Percentiles rank a stretch among this genome's conserved stretches.
Conservation (phyloP, 2,797 vertebrate genomes). For the Hippopotamyrus pictus region DNA sequence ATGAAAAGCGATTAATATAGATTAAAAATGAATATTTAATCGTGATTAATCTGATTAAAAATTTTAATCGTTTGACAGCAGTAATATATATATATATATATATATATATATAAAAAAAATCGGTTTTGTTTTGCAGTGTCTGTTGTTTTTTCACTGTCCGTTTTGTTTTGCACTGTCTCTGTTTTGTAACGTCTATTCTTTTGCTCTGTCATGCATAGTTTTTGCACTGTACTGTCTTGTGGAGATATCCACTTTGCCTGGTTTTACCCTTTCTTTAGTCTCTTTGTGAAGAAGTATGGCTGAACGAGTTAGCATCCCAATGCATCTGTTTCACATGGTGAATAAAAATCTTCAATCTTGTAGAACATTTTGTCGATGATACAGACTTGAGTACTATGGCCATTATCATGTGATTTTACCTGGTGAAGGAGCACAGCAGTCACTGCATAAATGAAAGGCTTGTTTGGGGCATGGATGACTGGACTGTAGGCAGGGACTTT, state of each 20-base stretch:
- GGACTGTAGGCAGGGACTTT: not conserved
- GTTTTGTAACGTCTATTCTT: not conserved
- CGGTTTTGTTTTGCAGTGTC: not conserved
- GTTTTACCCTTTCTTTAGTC: not conserved
- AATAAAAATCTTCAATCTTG: not conserved
- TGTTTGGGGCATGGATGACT: not conserved
- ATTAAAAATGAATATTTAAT: no score
- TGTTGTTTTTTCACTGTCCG: not conserved
- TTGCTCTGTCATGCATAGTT: not conserved
- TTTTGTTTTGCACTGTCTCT: not conserved
- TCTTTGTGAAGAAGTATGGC: not conserved
- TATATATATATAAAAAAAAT: no score
- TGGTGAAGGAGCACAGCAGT: not conserved
- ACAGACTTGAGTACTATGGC: not conserved
- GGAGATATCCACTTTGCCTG: not conserved
- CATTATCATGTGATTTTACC: not conserved
- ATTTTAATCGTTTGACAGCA: no score
- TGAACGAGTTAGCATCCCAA: not conserved
- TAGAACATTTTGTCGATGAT: not conserved
- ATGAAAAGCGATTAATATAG: no score
- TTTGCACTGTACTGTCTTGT: not conserved
- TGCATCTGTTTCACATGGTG: not conserved
- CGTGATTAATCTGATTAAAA: no score
- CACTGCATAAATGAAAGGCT: not conserved
- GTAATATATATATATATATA: no score